phyloP scores from a whole-genome alignment of 64 coral and sea anemone species.

The Actinia equina region DNA sequence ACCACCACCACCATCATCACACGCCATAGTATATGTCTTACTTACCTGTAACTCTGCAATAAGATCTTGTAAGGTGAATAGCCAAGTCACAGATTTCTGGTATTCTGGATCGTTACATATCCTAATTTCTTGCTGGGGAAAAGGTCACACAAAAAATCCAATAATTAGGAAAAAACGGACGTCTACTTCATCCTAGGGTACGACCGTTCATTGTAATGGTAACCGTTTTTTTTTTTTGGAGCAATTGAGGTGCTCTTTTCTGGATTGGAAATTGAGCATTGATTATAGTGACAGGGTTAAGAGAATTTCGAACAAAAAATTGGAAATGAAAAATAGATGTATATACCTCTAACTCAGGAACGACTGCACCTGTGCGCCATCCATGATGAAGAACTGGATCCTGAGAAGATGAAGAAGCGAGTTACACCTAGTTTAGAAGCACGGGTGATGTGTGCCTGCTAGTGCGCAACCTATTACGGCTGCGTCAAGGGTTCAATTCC shows the following conservation, averaged over 20 bases:
- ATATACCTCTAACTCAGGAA: slow-evolving; percentile 86
- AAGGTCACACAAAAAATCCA: neutral
- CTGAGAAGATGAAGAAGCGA: slow-evolving; percentile 19
- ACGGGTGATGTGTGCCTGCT: no score
- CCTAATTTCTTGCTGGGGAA: slow-evolving; percentile 38
- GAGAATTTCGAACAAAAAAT: neutral
- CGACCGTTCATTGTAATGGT: no score
- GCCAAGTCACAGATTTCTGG: slow-evolving; percentile 56
- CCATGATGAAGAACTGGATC: slow-evolving; percentile 95
- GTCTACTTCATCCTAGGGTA: no score
- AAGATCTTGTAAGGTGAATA: slow-evolving; percentile 54
- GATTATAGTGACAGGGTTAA: no score
- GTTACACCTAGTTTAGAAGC: no score
- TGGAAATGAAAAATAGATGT: neutral
- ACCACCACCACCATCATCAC: no score
- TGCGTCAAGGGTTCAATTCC: no score
- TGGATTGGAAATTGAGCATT: no score
- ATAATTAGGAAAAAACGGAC: neutral
- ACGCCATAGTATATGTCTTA: no score
- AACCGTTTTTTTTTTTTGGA: no score
- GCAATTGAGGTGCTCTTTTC: no score
- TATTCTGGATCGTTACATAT: slow-evolving; percentile 44
- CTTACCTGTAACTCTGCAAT: slow-evolving; percentile 44
- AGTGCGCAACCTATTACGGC: neutral
- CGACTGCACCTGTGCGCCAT: slow-evolving; percentile 92